Evolutionary conservation across 2,113 vertebrate species (phyloP), one percentile per base, ranked within the genome.

Genomic region (Xenotilapia leptura): DNA sequence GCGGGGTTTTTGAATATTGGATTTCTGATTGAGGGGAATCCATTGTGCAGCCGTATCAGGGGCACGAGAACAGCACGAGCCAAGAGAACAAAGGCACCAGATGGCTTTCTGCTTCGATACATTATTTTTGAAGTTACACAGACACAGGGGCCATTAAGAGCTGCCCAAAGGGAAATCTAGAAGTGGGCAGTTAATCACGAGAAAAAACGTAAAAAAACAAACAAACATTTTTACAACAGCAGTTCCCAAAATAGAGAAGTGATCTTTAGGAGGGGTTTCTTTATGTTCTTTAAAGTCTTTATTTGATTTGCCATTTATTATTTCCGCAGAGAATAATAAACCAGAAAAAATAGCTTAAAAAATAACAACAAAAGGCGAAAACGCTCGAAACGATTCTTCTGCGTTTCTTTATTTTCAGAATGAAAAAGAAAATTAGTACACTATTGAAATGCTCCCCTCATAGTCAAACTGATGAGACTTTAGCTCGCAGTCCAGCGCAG

Each of bases 31-130:
- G 86, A 77, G n/a, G 38, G 84, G 55, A 14, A 89, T 31, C 75
- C 79, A 92, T 90, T 93, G 93, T 95, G 92, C 70, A n/a, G 83
- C 75, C 68, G 89, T 93, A 95, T 96, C 90, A 92, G 88, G 91
- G 89, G 96, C 96, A 97, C 96, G 96, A 96, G 96, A 93, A 93
- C 92, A 96, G 96, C 96, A 97, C 96, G 96, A 97, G 96, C 95
- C 96, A 89, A 14, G 60, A 31, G 86, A 85, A 96, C 95, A 96
- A 96, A 95, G 92, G 93, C 89, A 91, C 86, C 96, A 97, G 96
- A 95, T 97, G 96, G 95, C 92, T 88, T 91, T 86, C 90, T 88
- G 90, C 89, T 88, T 91, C 51, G 70, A 93, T 92, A 65, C 90
- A 94, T 94, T 85, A 91, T 89, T 80, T 68, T 53, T 86, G 31